These are phyloP conservation scores for Apotomis turbidana DNA, from an alignment of 2,888 invertebrate species.

Conservation along the genomic window DNA sequence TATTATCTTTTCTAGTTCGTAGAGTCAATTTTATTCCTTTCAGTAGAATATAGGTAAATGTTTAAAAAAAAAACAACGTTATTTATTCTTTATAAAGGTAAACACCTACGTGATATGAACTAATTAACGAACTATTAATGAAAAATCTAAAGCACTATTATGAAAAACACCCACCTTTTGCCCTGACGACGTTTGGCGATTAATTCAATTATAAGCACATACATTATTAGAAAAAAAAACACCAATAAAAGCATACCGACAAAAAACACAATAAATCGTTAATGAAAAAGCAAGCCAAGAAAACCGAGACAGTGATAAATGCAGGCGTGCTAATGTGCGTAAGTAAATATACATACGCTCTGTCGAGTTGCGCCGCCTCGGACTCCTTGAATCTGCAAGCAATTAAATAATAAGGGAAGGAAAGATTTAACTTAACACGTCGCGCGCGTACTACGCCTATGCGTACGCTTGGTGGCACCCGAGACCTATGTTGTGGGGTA, in stretches of 20 bases:
- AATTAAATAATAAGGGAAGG: constrained; percentile 82
- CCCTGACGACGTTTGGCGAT: not conserved
- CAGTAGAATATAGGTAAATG: not conserved
- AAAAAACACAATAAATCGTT: not conserved
- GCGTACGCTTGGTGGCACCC: constrained; percentile 48
- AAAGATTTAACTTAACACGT: constrained; percentile 71
- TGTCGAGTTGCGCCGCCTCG: constrained; percentile 90
- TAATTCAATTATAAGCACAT: constrained; percentile 12
- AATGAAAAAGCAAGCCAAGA: constrained; percentile 55
- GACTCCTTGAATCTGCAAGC: constrained; percentile 94
- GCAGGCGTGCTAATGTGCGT: constrained; percentile 66
- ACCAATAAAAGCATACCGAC: constrained; percentile 13
- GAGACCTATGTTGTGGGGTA: constrained; percentile 55
- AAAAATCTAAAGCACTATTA: constrained; percentile 9
- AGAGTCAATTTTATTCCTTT: not conserved
- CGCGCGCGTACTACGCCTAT: constrained; percentile 61
- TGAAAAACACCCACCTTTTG: constrained; percentile 21
- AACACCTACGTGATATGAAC: not conserved
- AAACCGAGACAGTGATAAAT: constrained; percentile 64
- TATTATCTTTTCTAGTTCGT: not conserved
- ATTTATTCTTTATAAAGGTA: not conserved
- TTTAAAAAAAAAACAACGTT: not conserved
- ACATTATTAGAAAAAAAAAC: not conserved
- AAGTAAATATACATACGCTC: constrained; percentile 90
- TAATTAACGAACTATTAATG: not conserved